Conservation (phyloP, 2,797 vertebrate species). For the Sebastes glaucus region DNA sequence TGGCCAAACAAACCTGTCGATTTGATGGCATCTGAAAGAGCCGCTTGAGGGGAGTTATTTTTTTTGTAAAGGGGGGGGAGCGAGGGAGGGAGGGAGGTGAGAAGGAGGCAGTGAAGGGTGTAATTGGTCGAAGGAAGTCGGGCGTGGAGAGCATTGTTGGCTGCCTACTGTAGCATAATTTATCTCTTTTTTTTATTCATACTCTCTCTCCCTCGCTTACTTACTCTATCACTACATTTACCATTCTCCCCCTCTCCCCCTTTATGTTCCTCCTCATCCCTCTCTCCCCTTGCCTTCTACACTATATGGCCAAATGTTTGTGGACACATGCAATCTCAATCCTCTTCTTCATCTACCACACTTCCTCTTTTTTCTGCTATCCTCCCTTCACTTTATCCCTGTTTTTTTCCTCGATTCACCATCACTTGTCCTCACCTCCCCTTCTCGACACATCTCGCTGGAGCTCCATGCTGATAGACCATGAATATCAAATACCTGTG, state of each 20-base stretch:
- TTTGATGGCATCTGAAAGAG: constrained; percentile 57
- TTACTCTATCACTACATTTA: constrained; percentile 1
- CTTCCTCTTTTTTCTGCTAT: background rate
- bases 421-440: background rate
- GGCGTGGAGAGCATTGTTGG: constrained; percentile 75
- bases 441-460: constrained; percentile 24
- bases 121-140: constrained; percentile 79
- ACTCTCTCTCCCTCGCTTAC: constrained; percentile 2
- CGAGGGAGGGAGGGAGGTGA: background rate
- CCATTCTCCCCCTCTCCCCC: background rate
- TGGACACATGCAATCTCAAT: background rate
- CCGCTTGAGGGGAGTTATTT: constrained; percentile 34
- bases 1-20: constrained; percentile 60
- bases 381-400: background rate
- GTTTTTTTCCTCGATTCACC: background rate
- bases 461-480: constrained; percentile 62
- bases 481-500: constrained; percentile 76
- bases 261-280: background rate
- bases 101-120: constrained; percentile 73
- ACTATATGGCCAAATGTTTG: background rate
- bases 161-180: constrained; percentile 58
- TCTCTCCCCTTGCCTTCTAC: background rate
- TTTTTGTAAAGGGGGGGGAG: background rate
- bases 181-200: constrained; percentile 47
- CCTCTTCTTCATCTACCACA: background rate